Evolutionary conservation across 1,140 invertebrate species (phyloP).

Genomic region (Maconellicoccus hirsutus): DNA sequence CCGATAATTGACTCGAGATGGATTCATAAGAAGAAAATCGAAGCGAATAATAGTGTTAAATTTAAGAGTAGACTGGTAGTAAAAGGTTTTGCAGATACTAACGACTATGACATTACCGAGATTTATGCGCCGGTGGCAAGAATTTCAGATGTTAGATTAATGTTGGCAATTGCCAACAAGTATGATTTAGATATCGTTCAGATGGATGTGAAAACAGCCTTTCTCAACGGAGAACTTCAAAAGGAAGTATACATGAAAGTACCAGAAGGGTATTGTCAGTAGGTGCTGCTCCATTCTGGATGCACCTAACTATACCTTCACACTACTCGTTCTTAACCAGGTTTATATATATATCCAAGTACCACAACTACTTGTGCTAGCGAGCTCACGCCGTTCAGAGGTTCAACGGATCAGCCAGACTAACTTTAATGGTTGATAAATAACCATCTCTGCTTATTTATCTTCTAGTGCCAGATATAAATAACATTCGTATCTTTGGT

Average conservation of each 20-base stretch:
- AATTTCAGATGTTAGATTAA: background rate
- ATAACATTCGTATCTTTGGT: background rate
- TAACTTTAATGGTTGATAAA: too few species aligned
- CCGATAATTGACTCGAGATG: background rate
- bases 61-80: conserved; percentile 28
- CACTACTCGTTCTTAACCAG: too few species aligned
- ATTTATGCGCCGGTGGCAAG: background rate
- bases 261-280: conserved; percentile 27
- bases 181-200: conserved; percentile 23
- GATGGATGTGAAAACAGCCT: conserved; percentile 23
- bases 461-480: background rate
- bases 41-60: background rate
- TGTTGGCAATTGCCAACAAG: conserved; percentile 25
- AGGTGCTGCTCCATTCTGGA: too few species aligned
- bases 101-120: background rate
- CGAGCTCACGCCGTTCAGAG: too few species aligned
- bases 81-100: background rate
- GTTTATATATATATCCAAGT: too few species aligned
- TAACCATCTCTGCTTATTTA: too few species aligned
- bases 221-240: conserved; percentile 22
- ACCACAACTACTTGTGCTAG: too few species aligned
- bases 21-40: background rate
- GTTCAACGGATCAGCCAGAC: too few species aligned
- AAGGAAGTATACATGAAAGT: conserved; percentile 19
- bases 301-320: too few species aligned